A percentile compares a stretch with the other conserved stretches of the same genome.
Conservation (phyloP, 2,888 invertebrate species). For the Charanyca ferruginea region DNA sequence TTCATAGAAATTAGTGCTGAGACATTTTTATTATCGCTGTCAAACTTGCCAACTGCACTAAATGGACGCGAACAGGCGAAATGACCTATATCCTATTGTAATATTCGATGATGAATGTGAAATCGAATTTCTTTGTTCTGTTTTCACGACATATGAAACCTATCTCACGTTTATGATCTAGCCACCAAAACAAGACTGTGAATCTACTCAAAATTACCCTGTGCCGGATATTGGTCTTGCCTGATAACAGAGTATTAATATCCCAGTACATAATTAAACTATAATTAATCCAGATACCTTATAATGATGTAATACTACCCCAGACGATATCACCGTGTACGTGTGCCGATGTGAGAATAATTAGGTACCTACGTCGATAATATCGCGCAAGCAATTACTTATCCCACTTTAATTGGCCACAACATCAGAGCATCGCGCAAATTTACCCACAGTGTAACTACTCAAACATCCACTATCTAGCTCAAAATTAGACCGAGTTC, state of each 20-base stretch:
- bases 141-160: neutral
- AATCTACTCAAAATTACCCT: neutral
- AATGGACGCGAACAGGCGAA: too few species aligned
- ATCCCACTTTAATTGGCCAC: conserved; percentile 4
- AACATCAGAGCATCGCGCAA: conserved; percentile 3
- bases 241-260: neutral
- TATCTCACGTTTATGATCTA: neutral
- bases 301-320: conserved; percentile 8
- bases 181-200: neutral
- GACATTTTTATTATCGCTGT: too few species aligned
- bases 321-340: neutral
- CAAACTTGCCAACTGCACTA: too few species aligned
- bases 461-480: conserved; percentile 19
- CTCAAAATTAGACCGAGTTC: conserved; percentile 42
- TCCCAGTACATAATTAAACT: neutral
- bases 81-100: neutral
- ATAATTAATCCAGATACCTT: conserved; percentile 12
- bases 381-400: conserved; percentile 8
- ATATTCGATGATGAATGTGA: neutral
- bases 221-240: neutral
- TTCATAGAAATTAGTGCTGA: too few species aligned
- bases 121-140: neutral
- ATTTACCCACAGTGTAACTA: conserved; percentile 1
- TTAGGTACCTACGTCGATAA: neutral
- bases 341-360: neutral